Evolutionary conservation across 2,113 vertebrate genomes (phyloP), one percentile per base, ranked within the genome.

Genomic region (Reinhardtius hippoglossoides): DNA sequence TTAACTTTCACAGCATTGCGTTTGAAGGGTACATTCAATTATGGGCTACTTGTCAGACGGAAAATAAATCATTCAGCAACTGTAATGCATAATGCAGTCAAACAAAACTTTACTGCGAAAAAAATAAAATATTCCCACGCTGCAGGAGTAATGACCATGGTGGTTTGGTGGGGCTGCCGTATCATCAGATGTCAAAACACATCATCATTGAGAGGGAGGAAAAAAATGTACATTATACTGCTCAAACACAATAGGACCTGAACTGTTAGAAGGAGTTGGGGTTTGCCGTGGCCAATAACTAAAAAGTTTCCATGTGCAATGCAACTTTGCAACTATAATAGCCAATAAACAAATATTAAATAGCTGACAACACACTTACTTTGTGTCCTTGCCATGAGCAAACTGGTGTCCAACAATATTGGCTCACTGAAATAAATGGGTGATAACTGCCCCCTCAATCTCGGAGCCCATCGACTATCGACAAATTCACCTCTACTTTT

Each of bases 21-120:
- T 87, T 73, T 75, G 69, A 90, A 84, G 81, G 83, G 63, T 80
- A 78, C 70, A 67, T 89, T 88, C 76, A 91, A 90, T 91, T 92
- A 92, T 73, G 76, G 84, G 67, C 85, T 80, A 69, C 70, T 85
- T 91, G 88, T 89, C 85, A 91, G 79, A 83, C 1, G 52, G 81
- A 88, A 83, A 88, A 83, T 89, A 87, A 90, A 91, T 91, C 84
- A 86, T 82, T 83, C 76, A 83, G 77, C 52, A 50, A 74, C 82
- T 76, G 52, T 74, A 79, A 85, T 85, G 76, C 77, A 88, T 59
- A 81, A 92, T 84, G 74, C 67, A 74, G 80, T 66, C 69, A 74
- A 87, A 89, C 81, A 89, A 85, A 92, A 80, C 80, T 78, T 86
- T 76, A 56, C 66, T 44, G 35, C 20, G 4, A 42, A 44, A 24